Conservation (phyloP, 2,888 invertebrate species). For the Antitype chi region DNA sequence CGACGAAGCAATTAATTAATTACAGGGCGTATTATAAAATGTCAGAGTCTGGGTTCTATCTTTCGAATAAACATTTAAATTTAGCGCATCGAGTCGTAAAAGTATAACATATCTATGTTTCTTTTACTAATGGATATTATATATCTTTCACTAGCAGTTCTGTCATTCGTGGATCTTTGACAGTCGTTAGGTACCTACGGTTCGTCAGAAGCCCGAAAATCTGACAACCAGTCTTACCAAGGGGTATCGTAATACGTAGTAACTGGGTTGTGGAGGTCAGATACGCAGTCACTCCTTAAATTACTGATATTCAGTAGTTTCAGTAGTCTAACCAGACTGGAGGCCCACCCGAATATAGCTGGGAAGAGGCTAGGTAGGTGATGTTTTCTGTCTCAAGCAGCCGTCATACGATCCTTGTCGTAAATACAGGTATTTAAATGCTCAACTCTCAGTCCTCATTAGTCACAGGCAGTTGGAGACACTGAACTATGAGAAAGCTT, state of each 20-base stretch:
- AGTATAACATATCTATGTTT: conserved; percentile 13
- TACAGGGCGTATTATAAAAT: conserved; percentile 17
- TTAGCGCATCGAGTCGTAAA: conserved; percentile 17
- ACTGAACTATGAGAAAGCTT: conserved; percentile 62
- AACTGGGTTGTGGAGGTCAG: too few relatives aligned
- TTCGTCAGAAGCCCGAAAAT: too few relatives aligned
- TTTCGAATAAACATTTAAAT: conserved; percentile 4
- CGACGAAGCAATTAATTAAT: conserved; percentile 7
- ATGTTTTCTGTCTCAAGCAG: conserved; percentile 9
- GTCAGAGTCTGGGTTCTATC: conserved; percentile 8
- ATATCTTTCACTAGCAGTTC: conserved; percentile 7
- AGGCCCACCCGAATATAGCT: too few relatives aligned
- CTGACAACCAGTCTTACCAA: too few relatives aligned
- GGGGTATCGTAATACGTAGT: too few relatives aligned
- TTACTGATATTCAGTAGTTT: too few relatives aligned
- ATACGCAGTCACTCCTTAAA: too few relatives aligned
- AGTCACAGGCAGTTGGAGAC: conserved; percentile 67
- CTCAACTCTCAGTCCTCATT: conserved; percentile 63
- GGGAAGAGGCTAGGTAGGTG: too few relatives aligned
- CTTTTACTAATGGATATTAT: conserved; percentile 20
- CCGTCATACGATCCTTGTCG: conserved; percentile 16
- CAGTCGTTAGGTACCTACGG: too few relatives aligned
- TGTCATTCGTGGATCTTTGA: too few relatives aligned
- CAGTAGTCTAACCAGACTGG: too few relatives aligned
- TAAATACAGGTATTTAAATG: conserved; percentile 47